phyloP scores from a whole-genome alignment of 2,113 vertebrate genomes.

The Rhabdomys dilectus region DNA sequence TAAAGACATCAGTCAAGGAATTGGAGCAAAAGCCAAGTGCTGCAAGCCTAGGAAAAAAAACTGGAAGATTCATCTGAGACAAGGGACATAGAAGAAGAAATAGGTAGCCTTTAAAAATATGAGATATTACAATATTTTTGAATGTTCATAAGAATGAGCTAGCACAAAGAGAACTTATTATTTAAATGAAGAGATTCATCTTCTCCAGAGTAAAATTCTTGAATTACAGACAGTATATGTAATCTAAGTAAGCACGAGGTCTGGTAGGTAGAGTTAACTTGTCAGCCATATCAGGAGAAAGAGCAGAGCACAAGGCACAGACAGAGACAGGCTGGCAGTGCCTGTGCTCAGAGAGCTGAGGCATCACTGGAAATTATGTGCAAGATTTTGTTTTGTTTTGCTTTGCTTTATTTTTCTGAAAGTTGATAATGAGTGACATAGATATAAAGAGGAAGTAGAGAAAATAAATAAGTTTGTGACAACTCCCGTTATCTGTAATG shows the following conservation, averaged over 20 bases:
- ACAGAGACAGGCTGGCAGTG: not conserved
- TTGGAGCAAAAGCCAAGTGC: not conserved
- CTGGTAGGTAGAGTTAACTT: not conserved
- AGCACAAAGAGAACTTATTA: conserved; percentile 20
- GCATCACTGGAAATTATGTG: not conserved
- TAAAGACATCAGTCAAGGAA: not conserved
- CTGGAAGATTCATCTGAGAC: not conserved
- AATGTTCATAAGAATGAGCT: not conserved
- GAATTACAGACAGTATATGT: not conserved
- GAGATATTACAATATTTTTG: not conserved
- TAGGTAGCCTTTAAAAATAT: not conserved
- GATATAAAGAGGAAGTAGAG: not conserved
- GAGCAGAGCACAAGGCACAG: not conserved
- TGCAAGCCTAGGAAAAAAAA: not conserved
- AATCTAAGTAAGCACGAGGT: not conserved
- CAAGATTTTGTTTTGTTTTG: not conserved
- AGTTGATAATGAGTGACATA: not conserved
- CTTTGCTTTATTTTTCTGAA: not conserved
- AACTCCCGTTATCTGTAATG: not conserved
- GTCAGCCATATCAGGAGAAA: not conserved
- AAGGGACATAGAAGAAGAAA: not conserved
- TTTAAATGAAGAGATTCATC: not conserved
- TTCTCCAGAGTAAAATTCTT: not conserved
- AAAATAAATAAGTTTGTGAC: not conserved
- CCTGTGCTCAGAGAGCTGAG: not conserved